Conservation (phyloP, 2,113 vertebrate genomes). For the Ondatra zibethicus region DNA sequence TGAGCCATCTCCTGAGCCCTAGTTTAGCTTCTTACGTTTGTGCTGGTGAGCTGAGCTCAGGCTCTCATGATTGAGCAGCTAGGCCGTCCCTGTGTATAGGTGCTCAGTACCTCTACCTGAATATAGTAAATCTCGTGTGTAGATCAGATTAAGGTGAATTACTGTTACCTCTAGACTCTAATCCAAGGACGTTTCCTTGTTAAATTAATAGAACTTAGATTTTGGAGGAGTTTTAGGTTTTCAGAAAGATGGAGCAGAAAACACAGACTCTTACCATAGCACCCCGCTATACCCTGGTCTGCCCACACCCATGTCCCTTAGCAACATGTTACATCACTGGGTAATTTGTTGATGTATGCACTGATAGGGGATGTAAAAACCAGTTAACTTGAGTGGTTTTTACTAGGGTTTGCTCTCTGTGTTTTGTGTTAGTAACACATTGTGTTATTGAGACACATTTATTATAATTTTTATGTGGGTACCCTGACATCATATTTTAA, state of each 20-base stretch:
- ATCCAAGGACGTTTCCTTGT: not conserved
- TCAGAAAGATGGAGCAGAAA: not conserved
- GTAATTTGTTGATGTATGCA: not conserved
- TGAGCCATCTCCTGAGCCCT: not conserved
- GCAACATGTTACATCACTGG: not conserved
- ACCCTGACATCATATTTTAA: too few relatives aligned
- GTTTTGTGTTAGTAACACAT: not conserved
- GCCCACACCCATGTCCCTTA: not conserved
- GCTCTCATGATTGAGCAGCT: not conserved
- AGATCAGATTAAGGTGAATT: slow-evolving; percentile 10
- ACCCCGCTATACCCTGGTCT: not conserved
- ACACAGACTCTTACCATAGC: not conserved
- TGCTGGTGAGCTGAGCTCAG: not conserved
- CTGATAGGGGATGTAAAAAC: not conserved
- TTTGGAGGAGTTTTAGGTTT: not conserved
- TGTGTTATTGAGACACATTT: not conserved
- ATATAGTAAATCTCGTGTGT: not conserved
- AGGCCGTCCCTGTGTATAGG: too few relatives aligned
- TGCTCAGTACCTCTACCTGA: not conserved
- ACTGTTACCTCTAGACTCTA: not conserved
- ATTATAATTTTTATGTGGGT: not conserved
- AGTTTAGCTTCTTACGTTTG: not conserved
- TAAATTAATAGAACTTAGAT: not conserved
- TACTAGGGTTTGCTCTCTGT: not conserved
- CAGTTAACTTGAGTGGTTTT: not conserved